phyloP scores from a whole-genome alignment of 2,888 invertebrate genomes.

The Drosophila quinaria region DNA sequence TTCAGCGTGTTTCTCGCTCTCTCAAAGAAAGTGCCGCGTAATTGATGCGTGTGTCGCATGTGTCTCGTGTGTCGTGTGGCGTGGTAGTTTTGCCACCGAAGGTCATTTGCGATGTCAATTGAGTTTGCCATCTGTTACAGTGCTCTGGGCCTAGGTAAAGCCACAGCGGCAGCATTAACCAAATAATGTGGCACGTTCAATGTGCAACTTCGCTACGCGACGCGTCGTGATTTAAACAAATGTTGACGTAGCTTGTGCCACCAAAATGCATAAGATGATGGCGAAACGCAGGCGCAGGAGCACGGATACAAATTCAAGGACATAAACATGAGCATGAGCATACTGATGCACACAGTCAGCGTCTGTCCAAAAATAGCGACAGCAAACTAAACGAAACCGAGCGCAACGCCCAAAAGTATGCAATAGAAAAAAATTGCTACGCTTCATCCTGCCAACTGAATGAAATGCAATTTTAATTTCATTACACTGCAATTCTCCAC shows the following conservation, averaged over 20 bases:
- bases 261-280: constrained; percentile 10
- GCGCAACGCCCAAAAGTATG: constrained; percentile 51
- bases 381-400: constrained; percentile 1
- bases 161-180: constrained; percentile 17
- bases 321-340: constrained; percentile 24
- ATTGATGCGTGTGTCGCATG: constrained; percentile 71
- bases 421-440: constrained; percentile 49
- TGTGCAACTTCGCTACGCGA: constrained; percentile 4
- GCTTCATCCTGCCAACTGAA: constrained; percentile 29
- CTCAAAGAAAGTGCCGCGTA: constrained; percentile 71
- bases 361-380: constrained; percentile 58
- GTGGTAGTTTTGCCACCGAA: constrained; percentile 34
- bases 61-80: constrained; percentile 25
- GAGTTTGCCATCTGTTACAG: constrained; percentile 45
- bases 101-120: constrained; percentile 65
- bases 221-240: constrained; percentile 18
- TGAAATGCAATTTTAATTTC: constrained; percentile 77
- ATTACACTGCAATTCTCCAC: constrained; percentile 47
- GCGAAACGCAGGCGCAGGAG: constrained; percentile 37
- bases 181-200: constrained; percentile 34
- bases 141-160: constrained; percentile 39
- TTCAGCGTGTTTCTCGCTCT: constrained; percentile 8
- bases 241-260: constrained; percentile 25
- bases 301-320: constrained; percentile 48
- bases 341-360: constrained; percentile 25